Conservation (phyloP, 92 coral and sea anemone genomes). For the Phenganax subtilis region DNA sequence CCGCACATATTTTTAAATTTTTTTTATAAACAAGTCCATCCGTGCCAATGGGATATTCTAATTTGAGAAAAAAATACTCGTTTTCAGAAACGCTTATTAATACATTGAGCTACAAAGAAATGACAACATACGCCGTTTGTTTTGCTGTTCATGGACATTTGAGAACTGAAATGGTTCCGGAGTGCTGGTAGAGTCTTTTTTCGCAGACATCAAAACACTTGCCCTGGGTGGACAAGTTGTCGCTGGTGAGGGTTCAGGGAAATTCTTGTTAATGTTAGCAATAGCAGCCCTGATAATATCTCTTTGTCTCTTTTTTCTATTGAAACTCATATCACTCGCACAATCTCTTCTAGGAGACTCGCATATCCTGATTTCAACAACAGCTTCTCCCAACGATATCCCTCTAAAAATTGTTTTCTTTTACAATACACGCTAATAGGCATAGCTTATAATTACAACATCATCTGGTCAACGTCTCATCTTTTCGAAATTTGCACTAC, state of each 20-base stretch:
- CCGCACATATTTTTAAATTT: conserved; percentile 42
- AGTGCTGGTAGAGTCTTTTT: conserved; percentile 15
- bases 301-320: too few species aligned
- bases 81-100: too few species aligned
- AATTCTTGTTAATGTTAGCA: background rate
- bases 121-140: conserved; percentile 29
- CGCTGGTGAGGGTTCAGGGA: conserved; percentile 45
- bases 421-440: too few species aligned
- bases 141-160: conserved; percentile 1
- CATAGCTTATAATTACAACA: too few species aligned
- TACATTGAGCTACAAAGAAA: too few species aligned
- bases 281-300: too few species aligned
- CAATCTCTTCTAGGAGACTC: too few species aligned
- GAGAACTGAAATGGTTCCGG: conserved; percentile 31
- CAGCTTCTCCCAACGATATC: too few species aligned
- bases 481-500: too few species aligned
- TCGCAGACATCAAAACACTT: conserved; percentile 31
- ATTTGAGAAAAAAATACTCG: background rate
- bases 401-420: too few species aligned
- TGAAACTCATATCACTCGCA: too few species aligned
- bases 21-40: conserved; percentile 51
- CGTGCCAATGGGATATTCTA: conserved; percentile 46
- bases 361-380: background rate
- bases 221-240: conserved; percentile 13
- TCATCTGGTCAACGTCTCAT: too few species aligned